A percentile compares a stretch with the other conserved stretches of the same genome.
These are phyloP conservation scores for Tipula confusa DNA, from an alignment of 2,888 invertebrate genomes.

Conservation along the genomic window DNA sequence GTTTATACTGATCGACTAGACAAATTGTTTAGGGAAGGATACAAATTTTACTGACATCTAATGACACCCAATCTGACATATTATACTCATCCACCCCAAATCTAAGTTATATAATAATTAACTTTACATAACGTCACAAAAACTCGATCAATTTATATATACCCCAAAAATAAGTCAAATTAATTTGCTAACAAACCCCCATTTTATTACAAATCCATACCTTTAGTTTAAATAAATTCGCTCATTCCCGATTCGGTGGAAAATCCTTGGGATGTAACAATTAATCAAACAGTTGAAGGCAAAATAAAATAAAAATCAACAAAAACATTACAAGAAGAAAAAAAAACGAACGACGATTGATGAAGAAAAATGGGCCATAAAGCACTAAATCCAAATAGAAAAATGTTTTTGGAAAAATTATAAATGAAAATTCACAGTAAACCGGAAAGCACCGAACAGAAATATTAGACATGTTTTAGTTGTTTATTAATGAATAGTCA, in stretches of 20 bases:
- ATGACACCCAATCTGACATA: too few species aligned
- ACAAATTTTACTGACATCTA: too few species aligned
- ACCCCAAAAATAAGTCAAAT: not conserved
- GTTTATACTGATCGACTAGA: too few species aligned
- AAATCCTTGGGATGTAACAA: not conserved
- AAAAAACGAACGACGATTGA: not conserved
- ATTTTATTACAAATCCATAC: not conserved
- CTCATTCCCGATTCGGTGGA: not conserved
- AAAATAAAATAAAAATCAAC: not conserved
- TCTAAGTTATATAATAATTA: too few species aligned
- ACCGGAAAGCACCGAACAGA: not conserved
- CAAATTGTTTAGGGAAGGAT: too few species aligned
- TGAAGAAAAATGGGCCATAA: not conserved
- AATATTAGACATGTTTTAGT: too few species aligned
- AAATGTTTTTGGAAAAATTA: not conserved
- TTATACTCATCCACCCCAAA: too few species aligned
- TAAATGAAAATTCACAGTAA: not conserved
- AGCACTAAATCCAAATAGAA: not conserved
- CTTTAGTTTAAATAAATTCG: not conserved
- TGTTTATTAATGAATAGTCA: not conserved
- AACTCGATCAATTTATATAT: not conserved
- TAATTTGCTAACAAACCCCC: not conserved
- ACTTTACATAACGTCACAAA: not conserved
- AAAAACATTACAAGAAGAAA: not conserved
- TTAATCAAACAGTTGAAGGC: slow-evolving; percentile 12